These are phyloP conservation scores for Lathamus discolor DNA, from an alignment of 2,113 vertebrate genomes.

Conservation along the genomic window DNA sequence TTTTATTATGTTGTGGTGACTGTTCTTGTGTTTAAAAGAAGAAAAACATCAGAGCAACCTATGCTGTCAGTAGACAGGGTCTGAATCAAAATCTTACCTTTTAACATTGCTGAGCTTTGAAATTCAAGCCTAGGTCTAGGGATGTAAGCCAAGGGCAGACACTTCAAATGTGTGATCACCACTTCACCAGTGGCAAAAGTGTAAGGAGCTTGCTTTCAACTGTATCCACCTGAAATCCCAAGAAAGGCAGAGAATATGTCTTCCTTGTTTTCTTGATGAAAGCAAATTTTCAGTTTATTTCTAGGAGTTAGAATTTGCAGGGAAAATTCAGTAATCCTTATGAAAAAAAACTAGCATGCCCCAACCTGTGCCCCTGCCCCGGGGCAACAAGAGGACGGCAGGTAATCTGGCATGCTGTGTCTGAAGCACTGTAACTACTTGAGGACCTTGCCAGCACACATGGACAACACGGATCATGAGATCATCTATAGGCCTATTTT, in stretches of 20 bases:
- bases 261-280: constrained; percentile 1
- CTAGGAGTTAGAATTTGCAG: neutral
- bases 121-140: neutral
- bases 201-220: neutral
- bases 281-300: neutral
- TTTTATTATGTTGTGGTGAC: neutral
- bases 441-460: constrained; percentile 24
- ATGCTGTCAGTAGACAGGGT: neutral
- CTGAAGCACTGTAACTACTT: neutral
- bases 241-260: neutral
- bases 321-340: neutral
- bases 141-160: neutral
- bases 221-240: neutral
- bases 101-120: neutral
- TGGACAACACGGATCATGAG: constrained; percentile 36
- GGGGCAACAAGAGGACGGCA: neutral
- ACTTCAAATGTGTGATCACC: neutral
- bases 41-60: neutral
- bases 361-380: neutral
- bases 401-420: neutral
- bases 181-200: neutral
- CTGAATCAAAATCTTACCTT: neutral
- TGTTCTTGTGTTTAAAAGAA: neutral
- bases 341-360: neutral
- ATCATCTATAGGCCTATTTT: constrained; percentile 11